These are phyloP conservation scores for Scomber colias DNA, from an alignment of 2,113 vertebrate species.

Conservation along the genomic window DNA sequence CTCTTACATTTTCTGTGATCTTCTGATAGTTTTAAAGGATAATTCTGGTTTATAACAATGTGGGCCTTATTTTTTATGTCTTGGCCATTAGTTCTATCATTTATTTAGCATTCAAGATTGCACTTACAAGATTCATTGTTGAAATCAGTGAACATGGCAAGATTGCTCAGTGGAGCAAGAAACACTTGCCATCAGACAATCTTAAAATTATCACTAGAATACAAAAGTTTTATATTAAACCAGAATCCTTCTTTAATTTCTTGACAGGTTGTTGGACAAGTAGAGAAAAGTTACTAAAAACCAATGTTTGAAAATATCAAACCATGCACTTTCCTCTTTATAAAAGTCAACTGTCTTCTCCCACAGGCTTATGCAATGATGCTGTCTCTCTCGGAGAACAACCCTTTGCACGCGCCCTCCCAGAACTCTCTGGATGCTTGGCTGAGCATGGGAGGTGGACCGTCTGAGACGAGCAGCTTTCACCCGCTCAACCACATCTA, in stretches of 20 bases:
- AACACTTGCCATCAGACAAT: background rate
- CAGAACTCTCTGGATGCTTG: constrained; percentile 98
- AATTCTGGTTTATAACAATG: background rate
- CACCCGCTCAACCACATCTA: constrained; percentile 98
- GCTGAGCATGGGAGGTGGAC: constrained; percentile 94
- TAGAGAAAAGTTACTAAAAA: background rate
- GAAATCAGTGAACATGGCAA: background rate
- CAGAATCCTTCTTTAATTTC: background rate
- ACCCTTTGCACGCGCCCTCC: constrained; percentile 93
- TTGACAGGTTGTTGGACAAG: background rate
- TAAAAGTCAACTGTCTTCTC: constrained; percentile 47
- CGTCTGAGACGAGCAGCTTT: constrained; percentile 93
- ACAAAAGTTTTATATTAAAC: background rate
- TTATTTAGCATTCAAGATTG: no score
- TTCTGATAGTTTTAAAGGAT: background rate
- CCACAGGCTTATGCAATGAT: constrained; percentile 99
- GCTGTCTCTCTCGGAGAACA: constrained; percentile 97
- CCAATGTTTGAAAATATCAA: background rate
- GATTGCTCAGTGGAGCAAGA: background rate
- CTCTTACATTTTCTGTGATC: constrained; percentile 1
- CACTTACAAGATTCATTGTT: no score
- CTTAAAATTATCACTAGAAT: background rate
- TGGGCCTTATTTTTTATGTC: no score
- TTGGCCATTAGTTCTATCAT: no score
- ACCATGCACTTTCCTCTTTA: background rate